Evolutionary conservation across 2,113 vertebrate species (phyloP).

Genomic region (Girardinichthys multiradiatus): DNA sequence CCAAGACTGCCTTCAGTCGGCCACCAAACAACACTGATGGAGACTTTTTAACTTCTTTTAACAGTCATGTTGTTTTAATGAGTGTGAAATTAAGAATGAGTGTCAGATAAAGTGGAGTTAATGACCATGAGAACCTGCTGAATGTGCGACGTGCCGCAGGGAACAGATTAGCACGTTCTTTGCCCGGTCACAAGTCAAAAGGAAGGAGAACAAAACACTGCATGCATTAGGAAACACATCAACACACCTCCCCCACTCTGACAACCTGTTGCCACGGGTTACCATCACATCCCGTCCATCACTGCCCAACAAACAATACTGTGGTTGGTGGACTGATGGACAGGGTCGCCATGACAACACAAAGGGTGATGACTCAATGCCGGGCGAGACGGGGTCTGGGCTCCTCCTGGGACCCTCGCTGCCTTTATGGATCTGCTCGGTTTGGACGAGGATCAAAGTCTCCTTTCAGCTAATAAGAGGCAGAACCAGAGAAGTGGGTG

Average conservation of each 20-base stretch:
- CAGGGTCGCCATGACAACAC: slow-evolving; percentile 62
- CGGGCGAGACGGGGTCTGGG: slow-evolving; percentile 1
- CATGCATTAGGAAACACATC: background rate
- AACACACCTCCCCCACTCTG: slow-evolving; percentile 11
- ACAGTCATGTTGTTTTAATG: background rate
- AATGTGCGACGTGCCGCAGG: slow-evolving; percentile 1
- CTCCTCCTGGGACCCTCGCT: slow-evolving; percentile 11
- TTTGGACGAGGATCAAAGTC: slow-evolving; percentile 44
- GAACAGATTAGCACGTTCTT: slow-evolving; percentile 31
- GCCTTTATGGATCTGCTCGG: slow-evolving; percentile 28
- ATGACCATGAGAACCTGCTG: slow-evolving; percentile 35
- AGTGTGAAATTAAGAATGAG: background rate
- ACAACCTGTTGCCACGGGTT: slow-evolving; percentile 56
- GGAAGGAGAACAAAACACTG: slow-evolving; percentile 21
- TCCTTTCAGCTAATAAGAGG: slow-evolving; percentile 27
- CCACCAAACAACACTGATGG: background rate
- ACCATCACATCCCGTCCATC: slow-evolving; percentile 59
- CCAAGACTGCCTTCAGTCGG: background rate
- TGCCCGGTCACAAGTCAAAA: slow-evolving; percentile 50
- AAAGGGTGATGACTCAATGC: slow-evolving; percentile 51
- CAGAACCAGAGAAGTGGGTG: too few relatives aligned
- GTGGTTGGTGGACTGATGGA: slow-evolving; percentile 39
- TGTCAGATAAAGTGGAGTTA: background rate
- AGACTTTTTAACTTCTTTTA: background rate
- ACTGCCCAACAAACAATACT: slow-evolving; percentile 31